Conservation (phyloP, 2,888 invertebrate genomes). For the Poecilobothrus nobilitatus region DNA sequence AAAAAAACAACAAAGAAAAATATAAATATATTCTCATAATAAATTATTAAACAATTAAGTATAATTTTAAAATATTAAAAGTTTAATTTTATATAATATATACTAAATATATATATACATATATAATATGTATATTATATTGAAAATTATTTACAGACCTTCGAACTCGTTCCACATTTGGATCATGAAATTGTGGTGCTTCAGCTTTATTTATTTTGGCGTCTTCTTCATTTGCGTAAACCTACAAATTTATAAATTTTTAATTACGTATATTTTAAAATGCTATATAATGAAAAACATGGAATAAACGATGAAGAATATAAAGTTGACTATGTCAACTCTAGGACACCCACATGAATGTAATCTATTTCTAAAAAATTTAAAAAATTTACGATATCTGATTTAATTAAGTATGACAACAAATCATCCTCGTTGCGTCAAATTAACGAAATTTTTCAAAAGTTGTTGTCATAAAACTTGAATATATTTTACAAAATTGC, state of each 20-base stretch:
- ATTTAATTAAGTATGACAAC: no score
- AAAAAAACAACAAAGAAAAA: slow-evolving; percentile 24
- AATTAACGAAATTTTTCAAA: no score
- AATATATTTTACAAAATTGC: no score
- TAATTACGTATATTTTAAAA: neutral
- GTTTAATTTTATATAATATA: neutral
- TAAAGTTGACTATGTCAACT: neutral
- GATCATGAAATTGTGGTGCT: slow-evolving; percentile 40
- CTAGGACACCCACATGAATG: neutral
- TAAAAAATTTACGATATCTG: no score
- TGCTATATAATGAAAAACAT: neutral
- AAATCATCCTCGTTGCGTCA: no score
- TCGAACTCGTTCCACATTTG: slow-evolving; percentile 47
- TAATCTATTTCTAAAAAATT: slow-evolving; percentile 13
- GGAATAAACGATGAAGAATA: neutral
- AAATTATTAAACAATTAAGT: no score
- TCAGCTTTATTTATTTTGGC: slow-evolving; percentile 25
- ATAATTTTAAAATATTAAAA: no score
- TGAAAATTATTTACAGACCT: slow-evolving; percentile 32
- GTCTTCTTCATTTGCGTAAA: slow-evolving; percentile 46
- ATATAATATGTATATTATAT: no score
- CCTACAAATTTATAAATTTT: slow-evolving; percentile 28
- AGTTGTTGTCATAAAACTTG: no score
- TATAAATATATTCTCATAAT: slow-evolving; percentile 23
- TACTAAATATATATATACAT: neutral